Evolutionary conservation across 2,888 invertebrate species (phyloP), one percentile per base, ranked within the genome.

Genomic region (Drosophila mimica): DNA sequence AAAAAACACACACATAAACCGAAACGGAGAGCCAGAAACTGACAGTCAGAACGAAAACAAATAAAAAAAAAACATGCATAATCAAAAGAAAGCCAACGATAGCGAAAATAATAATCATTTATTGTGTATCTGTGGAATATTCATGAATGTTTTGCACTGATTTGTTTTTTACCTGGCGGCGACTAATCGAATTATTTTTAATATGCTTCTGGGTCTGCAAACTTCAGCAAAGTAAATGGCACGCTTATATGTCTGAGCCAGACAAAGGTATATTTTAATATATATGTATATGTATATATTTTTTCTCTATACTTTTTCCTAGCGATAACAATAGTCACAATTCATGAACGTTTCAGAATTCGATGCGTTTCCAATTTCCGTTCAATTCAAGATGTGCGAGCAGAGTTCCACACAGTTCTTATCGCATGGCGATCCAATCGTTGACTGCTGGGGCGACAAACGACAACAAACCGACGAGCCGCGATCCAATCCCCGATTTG

Each of bases 381-480:
- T 68, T 67, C 59, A 52, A 51, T 57, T 67, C 58, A 65, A 82
- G 74, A 68, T 69, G 66, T 60, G 49, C 60, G 62, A 40, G 38
- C 25, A 25, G 49, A 28, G 28, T 25, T 25, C 17, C 56, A 56
- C 38, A 28, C 33, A 80, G 80, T 74, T 89, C 88, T 88, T 88
- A 88, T 88, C 87, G 87, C 73, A 46, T 70, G 48, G 70, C 83
- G 82, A 83, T 79, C 83, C 83, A 82, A 84, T 75, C 70, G 77
- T 60, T 69, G 81, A 88, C 87, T 90, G 89, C 74, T 68, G 73
- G 73, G 78, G 52, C 72, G 81, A 54, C 72, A 17, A 62, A 40
- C 53, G 20, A 46, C 62, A 65, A 46, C 62, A 65, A 30, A 7
- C 58, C 17, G 56, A 66, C 68, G 33, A 36, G 57, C 61, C n/a